A percentile compares a stretch with the other conserved stretches of the same genome.
phyloP scores from a whole-genome alignment of 1,140 invertebrate species.

The Drosophila sucinea region DNA sequence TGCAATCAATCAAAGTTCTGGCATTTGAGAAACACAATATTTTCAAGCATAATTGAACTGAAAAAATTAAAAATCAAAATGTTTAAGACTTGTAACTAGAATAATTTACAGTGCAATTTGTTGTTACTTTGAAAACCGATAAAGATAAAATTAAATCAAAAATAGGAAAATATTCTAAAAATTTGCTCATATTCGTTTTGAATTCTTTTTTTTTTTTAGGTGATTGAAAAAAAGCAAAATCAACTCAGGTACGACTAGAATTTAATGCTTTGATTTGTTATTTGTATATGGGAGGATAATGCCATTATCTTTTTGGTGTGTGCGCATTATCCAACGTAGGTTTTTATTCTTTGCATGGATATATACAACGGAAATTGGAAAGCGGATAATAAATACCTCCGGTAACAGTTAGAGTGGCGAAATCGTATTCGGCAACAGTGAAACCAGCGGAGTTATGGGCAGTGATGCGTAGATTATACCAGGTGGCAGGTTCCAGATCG shows the following conservation, averaged over 20 bases:
- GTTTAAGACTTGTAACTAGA: background rate
- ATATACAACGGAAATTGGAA: conserved; percentile 83
- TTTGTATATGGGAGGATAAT: conserved; percentile 72
- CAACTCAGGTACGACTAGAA: conserved; percentile 59
- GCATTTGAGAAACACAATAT: conserved; percentile 40
- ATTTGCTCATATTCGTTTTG: conserved; percentile 59
- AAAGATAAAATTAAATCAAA: conserved; percentile 7
- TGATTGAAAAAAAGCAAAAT: conserved; percentile 63
- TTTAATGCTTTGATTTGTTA: conserved; percentile 72
- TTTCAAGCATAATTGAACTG: conserved; percentile 22
- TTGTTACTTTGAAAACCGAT: conserved; percentile 43
- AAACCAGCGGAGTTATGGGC: conserved; percentile 98
- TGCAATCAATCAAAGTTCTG: conserved; percentile 49
- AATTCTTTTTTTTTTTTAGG: conserved; percentile 19
- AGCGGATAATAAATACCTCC: conserved; percentile 89
- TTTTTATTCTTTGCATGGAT: conserved; percentile 12
- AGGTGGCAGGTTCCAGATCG: conserved; percentile 95
- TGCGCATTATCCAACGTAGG: conserved; percentile 64
- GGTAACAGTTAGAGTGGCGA: conserved; percentile 96
- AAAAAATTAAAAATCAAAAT: conserved; percentile 4
- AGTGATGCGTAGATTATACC: conserved; percentile 95
- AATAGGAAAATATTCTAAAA: conserved; percentile 17
- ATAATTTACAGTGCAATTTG: conserved; percentile 61
- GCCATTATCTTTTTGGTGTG: background rate
- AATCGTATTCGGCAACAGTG: conserved; percentile 96